Conservation (phyloP, 2,113 vertebrate genomes). For the Synodontis membranacea region DNA sequence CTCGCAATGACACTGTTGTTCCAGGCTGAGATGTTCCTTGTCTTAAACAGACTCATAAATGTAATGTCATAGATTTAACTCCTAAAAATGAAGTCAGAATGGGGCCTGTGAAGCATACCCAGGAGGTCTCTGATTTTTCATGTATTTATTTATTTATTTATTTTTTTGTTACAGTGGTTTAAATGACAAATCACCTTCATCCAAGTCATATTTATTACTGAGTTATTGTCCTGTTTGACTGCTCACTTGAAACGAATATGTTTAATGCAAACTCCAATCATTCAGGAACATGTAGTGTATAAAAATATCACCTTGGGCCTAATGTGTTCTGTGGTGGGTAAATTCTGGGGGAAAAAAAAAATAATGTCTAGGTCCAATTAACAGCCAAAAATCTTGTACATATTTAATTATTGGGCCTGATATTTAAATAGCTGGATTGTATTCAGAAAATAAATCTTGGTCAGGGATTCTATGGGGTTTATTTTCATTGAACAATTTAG, state of each 20-base stretch:
- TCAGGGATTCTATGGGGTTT: background rate
- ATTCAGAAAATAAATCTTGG: background rate
- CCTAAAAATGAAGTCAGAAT: background rate
- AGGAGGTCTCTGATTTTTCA: background rate
- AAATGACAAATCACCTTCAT: background rate
- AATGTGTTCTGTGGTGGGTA: background rate
- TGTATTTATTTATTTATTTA: background rate
- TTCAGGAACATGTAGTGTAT: background rate
- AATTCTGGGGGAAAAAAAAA: background rate
- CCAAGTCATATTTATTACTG: background rate
- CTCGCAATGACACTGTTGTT: slow-evolving; percentile 30
- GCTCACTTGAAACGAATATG: background rate
- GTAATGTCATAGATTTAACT: background rate
- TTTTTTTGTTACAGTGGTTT: background rate
- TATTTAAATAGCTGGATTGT: background rate
- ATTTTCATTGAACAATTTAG: background rate
- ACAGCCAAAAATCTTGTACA: background rate
- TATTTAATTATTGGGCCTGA: background rate
- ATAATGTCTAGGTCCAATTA: background rate
- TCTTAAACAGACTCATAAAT: background rate
- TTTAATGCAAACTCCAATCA: background rate
- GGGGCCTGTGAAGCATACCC: background rate
- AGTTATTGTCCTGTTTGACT: background rate
- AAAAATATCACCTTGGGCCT: background rate
- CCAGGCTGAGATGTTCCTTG: background rate